phyloP scores from a whole-genome alignment of 1,140 invertebrate species.

The Bombus waltoni region DNA sequence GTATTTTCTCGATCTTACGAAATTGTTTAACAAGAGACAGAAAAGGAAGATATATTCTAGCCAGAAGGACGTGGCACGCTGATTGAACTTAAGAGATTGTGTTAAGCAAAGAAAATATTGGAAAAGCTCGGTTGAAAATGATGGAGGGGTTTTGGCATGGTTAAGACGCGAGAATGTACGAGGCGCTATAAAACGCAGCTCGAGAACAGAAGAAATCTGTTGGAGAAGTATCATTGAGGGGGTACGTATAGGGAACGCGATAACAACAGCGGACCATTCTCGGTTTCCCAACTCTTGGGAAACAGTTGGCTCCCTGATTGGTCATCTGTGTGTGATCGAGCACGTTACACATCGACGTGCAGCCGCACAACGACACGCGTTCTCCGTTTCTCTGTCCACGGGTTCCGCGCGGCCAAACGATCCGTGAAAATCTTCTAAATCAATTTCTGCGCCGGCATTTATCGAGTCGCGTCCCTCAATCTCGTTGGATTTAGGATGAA shows the following conservation, averaged over 20 bases:
- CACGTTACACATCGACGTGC: constrained; percentile 41
- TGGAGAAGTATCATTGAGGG: constrained; percentile 27
- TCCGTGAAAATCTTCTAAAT: constrained; percentile 69
- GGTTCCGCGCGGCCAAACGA: constrained; percentile 42
- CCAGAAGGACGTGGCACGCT: too few species aligned
- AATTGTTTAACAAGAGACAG: too few species aligned
- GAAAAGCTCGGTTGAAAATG: neutral
- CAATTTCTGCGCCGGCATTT: constrained; percentile 59
- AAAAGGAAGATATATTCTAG: too few species aligned
- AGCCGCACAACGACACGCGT: constrained; percentile 53
- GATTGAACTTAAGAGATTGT: too few species aligned
- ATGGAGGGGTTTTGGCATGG: neutral
- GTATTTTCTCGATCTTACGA: too few species aligned
- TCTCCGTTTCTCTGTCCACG: constrained; percentile 37
- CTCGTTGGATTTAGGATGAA: constrained; percentile 52
- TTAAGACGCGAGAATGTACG: constrained; percentile 3
- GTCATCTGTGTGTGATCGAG: constrained; percentile 60
- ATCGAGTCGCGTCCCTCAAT: constrained; percentile 58
- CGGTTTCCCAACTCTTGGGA: constrained; percentile 30
- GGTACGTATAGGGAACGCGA: neutral
- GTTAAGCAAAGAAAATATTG: too few species aligned
- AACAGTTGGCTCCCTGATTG: constrained; percentile 65
- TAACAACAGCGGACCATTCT: constrained; percentile 45
- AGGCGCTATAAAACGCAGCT: constrained; percentile 21
- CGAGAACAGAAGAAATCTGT: constrained; percentile 35